Percentiles rank a stretch among this genome's conserved stretches.
Conservation (phyloP, 2,113 vertebrate genomes). For the Vulpes ferrilata region DNA sequence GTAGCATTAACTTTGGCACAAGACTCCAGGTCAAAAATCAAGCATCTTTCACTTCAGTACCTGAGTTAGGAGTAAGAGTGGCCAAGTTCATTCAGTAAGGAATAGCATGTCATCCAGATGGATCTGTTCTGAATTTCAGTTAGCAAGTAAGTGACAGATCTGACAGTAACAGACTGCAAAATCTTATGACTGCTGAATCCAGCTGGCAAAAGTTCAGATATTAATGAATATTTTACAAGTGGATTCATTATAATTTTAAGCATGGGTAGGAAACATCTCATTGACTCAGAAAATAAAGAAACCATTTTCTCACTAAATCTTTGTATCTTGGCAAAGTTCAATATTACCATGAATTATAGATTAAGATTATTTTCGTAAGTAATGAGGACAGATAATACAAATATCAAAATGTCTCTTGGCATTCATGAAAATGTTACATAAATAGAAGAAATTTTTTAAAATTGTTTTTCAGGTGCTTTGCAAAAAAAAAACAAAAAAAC, state of each 20-base stretch:
- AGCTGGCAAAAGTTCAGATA: background rate
- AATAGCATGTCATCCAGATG: background rate
- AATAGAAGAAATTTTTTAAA: background rate
- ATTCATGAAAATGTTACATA: conserved; percentile 10
- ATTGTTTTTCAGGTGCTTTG: background rate
- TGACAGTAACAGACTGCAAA: background rate
- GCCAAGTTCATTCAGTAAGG: background rate
- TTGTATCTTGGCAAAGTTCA: background rate
- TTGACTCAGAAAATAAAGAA: conserved; percentile 9
- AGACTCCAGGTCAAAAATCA: background rate
- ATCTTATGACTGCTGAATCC: conserved; percentile 23
- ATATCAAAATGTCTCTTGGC: background rate
- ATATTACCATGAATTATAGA: conserved; percentile 2
- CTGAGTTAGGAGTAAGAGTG: background rate
- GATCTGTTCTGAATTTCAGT: conserved; percentile 36
- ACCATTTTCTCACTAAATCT: background rate
- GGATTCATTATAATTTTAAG: conserved; percentile 5
- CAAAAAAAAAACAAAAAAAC: conserved; percentile 42
- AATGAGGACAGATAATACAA: conserved; percentile 24
- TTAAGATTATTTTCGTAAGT: conserved; percentile 14
- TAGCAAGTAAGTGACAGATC: conserved; percentile 44
- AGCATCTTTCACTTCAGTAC: background rate
- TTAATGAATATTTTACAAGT: conserved; percentile 7
- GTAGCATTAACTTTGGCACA: background rate
- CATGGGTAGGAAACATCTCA: background rate